Conservation (phyloP, 2,797 vertebrate species). For the Gymnopithys bicolor region DNA sequence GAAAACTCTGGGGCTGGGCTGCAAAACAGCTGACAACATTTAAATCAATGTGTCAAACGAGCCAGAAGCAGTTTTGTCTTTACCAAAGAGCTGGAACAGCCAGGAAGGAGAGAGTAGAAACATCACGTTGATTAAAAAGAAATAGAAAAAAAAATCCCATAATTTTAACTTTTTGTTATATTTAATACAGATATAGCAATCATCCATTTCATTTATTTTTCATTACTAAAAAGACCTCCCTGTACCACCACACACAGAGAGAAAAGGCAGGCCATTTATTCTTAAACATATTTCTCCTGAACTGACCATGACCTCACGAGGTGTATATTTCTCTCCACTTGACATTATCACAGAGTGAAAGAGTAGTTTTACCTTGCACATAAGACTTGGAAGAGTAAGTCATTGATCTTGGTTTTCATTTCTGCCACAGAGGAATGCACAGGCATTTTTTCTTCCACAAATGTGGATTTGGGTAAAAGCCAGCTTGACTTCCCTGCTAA, state of each 20-base stretch:
- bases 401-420: constrained; percentile 72
- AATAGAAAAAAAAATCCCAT: not conserved
- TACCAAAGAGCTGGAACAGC: not conserved
- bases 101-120: not conserved
- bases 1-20: not conserved
- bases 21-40: constrained; percentile 22
- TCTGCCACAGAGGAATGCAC: constrained; percentile 52
- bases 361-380: constrained; percentile 69
- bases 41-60: constrained; percentile 37
- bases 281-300: constrained; percentile 62
- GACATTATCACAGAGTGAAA: constrained; percentile 70
- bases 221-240: not conserved
- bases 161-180: not conserved
- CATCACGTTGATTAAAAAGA: not conserved
- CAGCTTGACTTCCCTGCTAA: constrained; percentile 23
- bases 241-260: not conserved
- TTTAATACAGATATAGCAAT: not conserved
- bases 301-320: constrained; percentile 67
- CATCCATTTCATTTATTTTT: not conserved
- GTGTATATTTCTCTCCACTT: constrained; percentile 67
- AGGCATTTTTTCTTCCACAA: constrained; percentile 54
- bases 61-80: not conserved
- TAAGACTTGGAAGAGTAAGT: constrained; percentile 54
- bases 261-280: constrained; percentile 34
- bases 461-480: constrained; percentile 50